Evolutionary conservation across 92 coral and sea anemone genomes (phyloP), one percentile per base, ranked within the genome.

Genomic region (Anthopleura xanthogrammica): DNA sequence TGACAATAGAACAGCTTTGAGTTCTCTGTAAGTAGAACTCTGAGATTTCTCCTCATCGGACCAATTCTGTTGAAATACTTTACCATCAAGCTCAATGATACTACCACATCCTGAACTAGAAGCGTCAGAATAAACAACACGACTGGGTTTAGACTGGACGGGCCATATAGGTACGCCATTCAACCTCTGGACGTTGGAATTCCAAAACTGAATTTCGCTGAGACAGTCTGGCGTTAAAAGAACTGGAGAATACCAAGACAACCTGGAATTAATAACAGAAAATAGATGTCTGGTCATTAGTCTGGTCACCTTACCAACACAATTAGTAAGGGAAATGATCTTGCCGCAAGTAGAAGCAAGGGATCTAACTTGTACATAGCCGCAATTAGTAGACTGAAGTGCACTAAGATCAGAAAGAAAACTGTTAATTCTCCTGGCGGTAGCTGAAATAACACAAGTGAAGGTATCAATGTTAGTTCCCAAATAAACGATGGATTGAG

Each of bases 31-130:
- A 60, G 92, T 88, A 40, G 90, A 82, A 50, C 91, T 88, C 22
- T 77, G 84, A 13, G 73, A 68, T 57, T 86, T 54, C 58, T 88
- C 83, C 24, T 41, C 7, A 40, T 80, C 79, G 43, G 83, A 80
- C 90, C 90, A 90, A 79, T 88, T 83, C 60, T 90, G 90, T 54
- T 83, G 93, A 39, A 84, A 84, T 29, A 82, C 85, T 55, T 81
- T 71, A 17, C 83, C 82, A 85, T 88, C 78, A 36, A 39, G 4
- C 36, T 68, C 83, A 13, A 86, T 60, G n/a, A 88, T 52, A 50
- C 80, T 87, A 14, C 90, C 93, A 70, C 93, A 86, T n/a, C 90
- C 93, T 19, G 54, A 23, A 80, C 75, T 70, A 36, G 88, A 90
- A 52, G 90, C 93, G 76, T 90, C 90, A 1, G 93, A 90, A 72